Evolutionary conservation across 2,113 vertebrate genomes (phyloP).

Genomic region (Aspiorhynchus laticeps): DNA sequence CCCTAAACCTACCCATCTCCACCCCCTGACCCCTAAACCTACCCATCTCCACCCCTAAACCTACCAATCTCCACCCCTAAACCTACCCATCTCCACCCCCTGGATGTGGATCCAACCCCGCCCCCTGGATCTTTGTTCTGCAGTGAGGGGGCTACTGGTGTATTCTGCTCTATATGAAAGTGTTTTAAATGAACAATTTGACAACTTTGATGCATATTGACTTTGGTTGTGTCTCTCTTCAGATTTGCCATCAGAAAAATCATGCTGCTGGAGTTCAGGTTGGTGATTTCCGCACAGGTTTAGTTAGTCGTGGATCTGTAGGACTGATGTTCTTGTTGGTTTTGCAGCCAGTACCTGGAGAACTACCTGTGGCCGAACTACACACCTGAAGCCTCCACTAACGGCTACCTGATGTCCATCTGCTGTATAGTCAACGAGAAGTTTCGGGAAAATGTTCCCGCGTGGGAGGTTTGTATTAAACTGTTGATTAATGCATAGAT

Average conservation of each 20-base stretch:
- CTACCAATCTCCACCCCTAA: no score
- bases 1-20: no score
- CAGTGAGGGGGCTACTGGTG: no score
- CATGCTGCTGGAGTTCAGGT: slow-evolving; percentile 99
- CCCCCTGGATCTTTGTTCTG: no score
- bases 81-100: no score
- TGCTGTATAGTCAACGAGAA: slow-evolving; percentile 99
- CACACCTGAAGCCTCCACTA: slow-evolving; percentile 89
- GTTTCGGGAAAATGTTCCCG: slow-evolving; percentile 97
- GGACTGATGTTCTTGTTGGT: slow-evolving; percentile 8
- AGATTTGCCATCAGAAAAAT: slow-evolving; percentile 99
- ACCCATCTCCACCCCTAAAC: no score
- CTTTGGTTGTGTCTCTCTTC: slow-evolving; percentile 53
- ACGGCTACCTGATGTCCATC: slow-evolving; percentile 96
- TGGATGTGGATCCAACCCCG: no score
- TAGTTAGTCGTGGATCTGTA: slow-evolving; percentile 48
- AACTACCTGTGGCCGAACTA: slow-evolving; percentile 99
- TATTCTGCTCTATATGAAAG: not conserved
- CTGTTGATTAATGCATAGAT: not conserved
- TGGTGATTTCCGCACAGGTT: slow-evolving; percentile 49
- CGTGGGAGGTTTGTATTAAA: slow-evolving; percentile 89
- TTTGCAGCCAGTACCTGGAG: slow-evolving; percentile 94
- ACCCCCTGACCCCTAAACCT: no score
- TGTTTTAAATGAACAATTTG: not conserved
- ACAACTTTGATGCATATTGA: not conserved